Base-by-base conservation (phyloP, 2,888 invertebrate species). In the Chloroclysta siterata region DNA sequence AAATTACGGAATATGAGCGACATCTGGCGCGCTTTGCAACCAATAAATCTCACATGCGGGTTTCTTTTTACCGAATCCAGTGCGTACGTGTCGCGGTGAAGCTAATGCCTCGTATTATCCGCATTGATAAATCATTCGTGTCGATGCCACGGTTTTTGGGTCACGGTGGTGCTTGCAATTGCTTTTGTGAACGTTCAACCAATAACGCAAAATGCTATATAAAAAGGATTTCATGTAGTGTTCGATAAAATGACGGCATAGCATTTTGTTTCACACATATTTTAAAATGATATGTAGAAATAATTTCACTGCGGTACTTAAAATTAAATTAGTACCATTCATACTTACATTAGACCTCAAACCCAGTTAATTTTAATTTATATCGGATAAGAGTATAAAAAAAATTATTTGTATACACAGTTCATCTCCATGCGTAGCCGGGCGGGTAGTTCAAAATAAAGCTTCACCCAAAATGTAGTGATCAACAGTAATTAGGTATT, bases 71-170 rank as follows among this genome's bases (percentile, higher is more conserved):
- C 81, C 82, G 79, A 84, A 88, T 83, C 81, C 85, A 83, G 78
- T 79, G 77, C 78, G 80, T 80, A 82, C 85, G 85, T 85, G 87
- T 83, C 84, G 87, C 80, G 88, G 89, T 84, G 82, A 73, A 75
- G 79, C 84, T 87, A 88, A 88, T 87, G 83, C 84, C 73, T 73
- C 79, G 82, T 81, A 79, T 84, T 85, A 84, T 81, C 81, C 84
- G 74, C 81, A 80, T 84, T 84, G 85, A 87, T 90, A 89, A 90
- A 90, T 90, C 89, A 89, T 88, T 83, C 82, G 78, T 80, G 84
- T 87, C 88, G 85, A 88, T 85, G 77, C 78, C 83, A 79, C 76
- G 77, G 75, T 54, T 75, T 77, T 72, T 71, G 77, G 75, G 75
- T 63, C 61, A 58, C 51, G 50, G 51, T 39, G 46, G 22, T 39